Conservation (phyloP, 2,888 invertebrate genomes). For the Dryocosmus kuriphilus region DNA sequence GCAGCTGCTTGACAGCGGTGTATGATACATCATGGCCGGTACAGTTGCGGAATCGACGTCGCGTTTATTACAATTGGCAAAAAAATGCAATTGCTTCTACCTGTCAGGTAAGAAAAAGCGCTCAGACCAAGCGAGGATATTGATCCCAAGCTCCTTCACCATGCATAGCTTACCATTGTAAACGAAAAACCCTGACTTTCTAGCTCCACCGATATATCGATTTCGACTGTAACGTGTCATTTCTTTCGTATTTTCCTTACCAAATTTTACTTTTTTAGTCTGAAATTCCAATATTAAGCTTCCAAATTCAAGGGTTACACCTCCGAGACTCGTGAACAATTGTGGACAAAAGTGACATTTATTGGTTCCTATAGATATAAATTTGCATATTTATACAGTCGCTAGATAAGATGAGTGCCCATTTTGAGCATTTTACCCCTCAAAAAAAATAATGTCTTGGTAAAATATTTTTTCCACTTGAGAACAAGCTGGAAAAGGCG, state of each 20-base stretch:
- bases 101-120: slow-evolving; percentile 84
- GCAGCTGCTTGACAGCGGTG: slow-evolving; percentile 57
- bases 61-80: slow-evolving; percentile 87
- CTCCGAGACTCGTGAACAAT: neutral
- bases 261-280: neutral
- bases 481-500: neutral
- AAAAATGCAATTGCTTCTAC: slow-evolving; percentile 94
- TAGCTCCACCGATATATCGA: slow-evolving; percentile 45
- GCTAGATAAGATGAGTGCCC: neutral
- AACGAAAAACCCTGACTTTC: slow-evolving; percentile 37
- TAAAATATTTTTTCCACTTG: neutral
- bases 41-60: slow-evolving; percentile 80
- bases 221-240: slow-evolving; percentile 38
- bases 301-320: neutral
- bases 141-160: neutral
- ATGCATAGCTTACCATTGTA: neutral
- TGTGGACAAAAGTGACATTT: slow-evolving; percentile 28
- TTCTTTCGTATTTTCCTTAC: slow-evolving; percentile 12
- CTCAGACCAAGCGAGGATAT: slow-evolving; percentile 34
- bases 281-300: neutral
- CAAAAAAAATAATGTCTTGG: neutral
- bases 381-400: slow-evolving; percentile 42
- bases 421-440: neutral
- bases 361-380: slow-evolving; percentile 45
- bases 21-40: slow-evolving; percentile 77